These are phyloP conservation scores for Baronia brevicornis DNA, from an alignment of 2,888 invertebrate genomes.

Conservation along the genomic window DNA sequence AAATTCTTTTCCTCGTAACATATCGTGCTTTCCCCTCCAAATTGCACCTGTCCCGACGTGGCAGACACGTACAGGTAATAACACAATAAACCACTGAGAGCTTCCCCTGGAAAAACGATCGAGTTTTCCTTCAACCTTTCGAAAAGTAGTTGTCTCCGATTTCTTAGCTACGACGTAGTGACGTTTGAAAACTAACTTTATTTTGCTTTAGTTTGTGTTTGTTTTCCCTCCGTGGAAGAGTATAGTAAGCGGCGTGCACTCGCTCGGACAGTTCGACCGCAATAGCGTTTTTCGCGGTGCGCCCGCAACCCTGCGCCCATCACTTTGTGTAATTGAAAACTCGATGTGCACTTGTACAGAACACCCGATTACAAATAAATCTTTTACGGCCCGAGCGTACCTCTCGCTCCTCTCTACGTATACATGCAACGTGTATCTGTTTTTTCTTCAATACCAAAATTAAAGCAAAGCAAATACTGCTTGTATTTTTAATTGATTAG, in stretches of 20 bases:
- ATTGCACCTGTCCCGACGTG: slow-evolving; percentile 69
- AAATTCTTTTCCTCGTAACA: slow-evolving; percentile 68
- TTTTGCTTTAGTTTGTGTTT: slow-evolving; percentile 41
- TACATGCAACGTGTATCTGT: slow-evolving; percentile 9
- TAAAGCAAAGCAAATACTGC: too few species aligned
- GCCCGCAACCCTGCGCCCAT: slow-evolving; percentile 54
- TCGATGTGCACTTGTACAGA: slow-evolving; percentile 67
- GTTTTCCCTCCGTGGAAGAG: slow-evolving; percentile 33
- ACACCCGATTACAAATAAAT: slow-evolving; percentile 62
- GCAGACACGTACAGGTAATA: slow-evolving; percentile 74
- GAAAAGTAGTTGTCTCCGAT: slow-evolving; percentile 64
- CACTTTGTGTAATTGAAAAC: slow-evolving; percentile 75
- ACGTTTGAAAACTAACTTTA: slow-evolving; percentile 50
- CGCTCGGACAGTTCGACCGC: slow-evolving; percentile 61
- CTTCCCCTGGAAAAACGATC: slow-evolving; percentile 72
- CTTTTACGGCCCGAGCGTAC: slow-evolving; percentile 32
- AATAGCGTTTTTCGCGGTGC: slow-evolving; percentile 58
- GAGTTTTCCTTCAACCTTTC: slow-evolving; percentile 71
- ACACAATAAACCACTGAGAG: slow-evolving; percentile 75
- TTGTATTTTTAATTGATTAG: too few species aligned
- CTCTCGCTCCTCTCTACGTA: slow-evolving; percentile 15
- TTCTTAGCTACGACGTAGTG: slow-evolving; percentile 32
- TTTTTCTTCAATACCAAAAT: too few species aligned
- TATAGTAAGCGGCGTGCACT: slow-evolving; percentile 50
- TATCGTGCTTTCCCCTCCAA: slow-evolving; percentile 69